Conservation (phyloP, 2,888 invertebrate species). For the Protula sp. region DNA sequence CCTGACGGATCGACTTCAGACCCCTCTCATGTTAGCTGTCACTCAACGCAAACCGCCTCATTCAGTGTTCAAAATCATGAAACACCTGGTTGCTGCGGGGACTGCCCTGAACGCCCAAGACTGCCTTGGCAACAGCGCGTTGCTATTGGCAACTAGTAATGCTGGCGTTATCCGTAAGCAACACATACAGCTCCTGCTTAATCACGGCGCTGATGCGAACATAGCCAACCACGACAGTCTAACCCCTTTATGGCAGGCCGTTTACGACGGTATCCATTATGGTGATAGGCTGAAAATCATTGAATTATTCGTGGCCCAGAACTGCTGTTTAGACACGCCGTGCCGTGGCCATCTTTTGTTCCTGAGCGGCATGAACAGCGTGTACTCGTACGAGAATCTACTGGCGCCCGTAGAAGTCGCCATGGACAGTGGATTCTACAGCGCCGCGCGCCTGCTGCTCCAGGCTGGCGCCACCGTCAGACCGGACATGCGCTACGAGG, state of each 20-base stretch:
- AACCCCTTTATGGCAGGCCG: constrained; percentile 21
- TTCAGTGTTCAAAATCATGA: constrained; percentile 12
- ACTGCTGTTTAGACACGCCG: constrained; percentile 14
- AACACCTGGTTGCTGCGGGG: constrained; percentile 10
- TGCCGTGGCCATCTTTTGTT: constrained; percentile 21
- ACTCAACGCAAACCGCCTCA: constrained; percentile 5
- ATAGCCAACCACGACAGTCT: constrained; percentile 14
- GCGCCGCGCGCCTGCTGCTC: constrained; percentile 13
- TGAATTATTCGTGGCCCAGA: constrained; percentile 13
- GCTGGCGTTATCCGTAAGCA: constrained; percentile 10
- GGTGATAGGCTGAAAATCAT: constrained; percentile 15
- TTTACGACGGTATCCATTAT: constrained; percentile 17
- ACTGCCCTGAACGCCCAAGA: constrained; percentile 11
- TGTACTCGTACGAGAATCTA: constrained; percentile 20
- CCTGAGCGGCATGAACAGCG: constrained; percentile 10
- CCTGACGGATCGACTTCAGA: constrained; percentile 7
- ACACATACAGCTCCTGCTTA: constrained; percentile 17
- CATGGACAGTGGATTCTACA: constrained; percentile 16
- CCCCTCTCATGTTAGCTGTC: constrained; percentile 17
- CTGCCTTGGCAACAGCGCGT: constrained; percentile 11
- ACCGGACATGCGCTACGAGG: constrained; percentile 14
- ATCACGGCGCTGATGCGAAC: constrained; percentile 12
- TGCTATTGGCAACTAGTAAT: constrained; percentile 16
- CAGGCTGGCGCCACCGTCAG: constrained; percentile 16
- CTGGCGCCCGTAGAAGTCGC: constrained; percentile 21